Conservation (phyloP, 2,797 vertebrate genomes). For the Sus cebifrons region DNA sequence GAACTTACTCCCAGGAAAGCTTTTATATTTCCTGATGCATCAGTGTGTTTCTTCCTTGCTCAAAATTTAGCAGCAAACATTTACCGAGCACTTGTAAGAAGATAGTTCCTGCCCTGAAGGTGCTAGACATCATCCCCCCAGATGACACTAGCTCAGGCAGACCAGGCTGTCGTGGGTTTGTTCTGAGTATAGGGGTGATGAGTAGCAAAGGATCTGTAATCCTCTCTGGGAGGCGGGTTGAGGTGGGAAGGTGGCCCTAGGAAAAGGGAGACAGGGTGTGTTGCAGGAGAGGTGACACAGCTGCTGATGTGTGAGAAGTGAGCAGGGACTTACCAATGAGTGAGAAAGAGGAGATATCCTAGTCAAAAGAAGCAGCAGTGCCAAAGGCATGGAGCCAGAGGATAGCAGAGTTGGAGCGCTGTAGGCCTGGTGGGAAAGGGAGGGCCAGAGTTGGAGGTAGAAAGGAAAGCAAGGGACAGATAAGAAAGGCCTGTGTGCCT, state of each 20-base stretch:
- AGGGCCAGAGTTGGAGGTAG: not conserved
- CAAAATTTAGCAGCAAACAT: constrained; percentile 17
- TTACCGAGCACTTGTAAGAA: not conserved
- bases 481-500: not conserved
- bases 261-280: not conserved
- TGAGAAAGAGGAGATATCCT: not conserved
- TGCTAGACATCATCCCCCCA: not conserved
- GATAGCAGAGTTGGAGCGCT: not conserved
- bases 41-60: constrained; percentile 23
- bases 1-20: not conserved
- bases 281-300: not conserved
- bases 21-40: not conserved
- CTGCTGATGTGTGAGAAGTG: not conserved
- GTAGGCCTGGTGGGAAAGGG: not conserved
- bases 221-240: not conserved
- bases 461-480: not conserved
- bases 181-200: not conserved
- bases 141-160: not conserved
- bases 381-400: not conserved
- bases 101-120: not conserved
- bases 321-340: not conserved
- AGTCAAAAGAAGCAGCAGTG: not conserved
- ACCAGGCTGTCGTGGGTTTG: not conserved
- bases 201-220: not conserved
- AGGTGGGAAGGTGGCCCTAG: not conserved